Evolutionary conservation across 2,888 invertebrate species (phyloP).

Genomic region (Coleophora flavipennella): DNA sequence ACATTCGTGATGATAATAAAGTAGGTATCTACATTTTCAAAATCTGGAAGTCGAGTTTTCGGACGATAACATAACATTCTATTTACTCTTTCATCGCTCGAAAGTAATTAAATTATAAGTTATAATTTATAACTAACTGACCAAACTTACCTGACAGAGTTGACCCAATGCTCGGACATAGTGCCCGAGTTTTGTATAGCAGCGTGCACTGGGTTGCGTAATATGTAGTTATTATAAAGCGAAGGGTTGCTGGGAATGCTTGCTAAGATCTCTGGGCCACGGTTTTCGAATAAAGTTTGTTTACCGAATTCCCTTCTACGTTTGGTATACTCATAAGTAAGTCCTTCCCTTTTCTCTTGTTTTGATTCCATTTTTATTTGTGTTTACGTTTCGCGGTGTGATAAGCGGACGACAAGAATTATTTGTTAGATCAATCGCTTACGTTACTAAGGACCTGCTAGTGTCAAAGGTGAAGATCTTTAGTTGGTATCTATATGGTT

Average conservation of each 20-base stretch:
- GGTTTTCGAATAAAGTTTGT: conserved; percentile 79
- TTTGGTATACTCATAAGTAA: conserved; percentile 74
- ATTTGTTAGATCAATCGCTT: too few species aligned
- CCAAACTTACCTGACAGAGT: conserved; percentile 60
- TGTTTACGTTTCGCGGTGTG: not conserved
- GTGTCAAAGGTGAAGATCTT: too few species aligned
- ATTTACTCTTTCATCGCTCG: too few species aligned
- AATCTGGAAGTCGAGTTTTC: too few species aligned
- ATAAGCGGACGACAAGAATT: too few species aligned
- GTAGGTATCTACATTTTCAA: too few species aligned
- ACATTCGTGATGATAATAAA: too few species aligned
- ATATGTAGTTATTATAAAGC: conserved; percentile 65
- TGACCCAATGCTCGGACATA: conserved; percentile 77
- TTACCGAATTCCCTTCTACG: conserved; percentile 80
- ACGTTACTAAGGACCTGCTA: too few species aligned
- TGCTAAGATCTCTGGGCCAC: conserved; percentile 75
- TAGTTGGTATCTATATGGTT: too few species aligned
- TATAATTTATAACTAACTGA: too few species aligned
- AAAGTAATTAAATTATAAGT: too few species aligned
- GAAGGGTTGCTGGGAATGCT: conserved; percentile 76
- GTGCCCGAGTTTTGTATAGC: conserved; percentile 75
- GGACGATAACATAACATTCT: too few species aligned
- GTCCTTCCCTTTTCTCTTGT: conserved; percentile 43
- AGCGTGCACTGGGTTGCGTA: conserved; percentile 75
- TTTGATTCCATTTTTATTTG: conserved; percentile 17